Conservation (phyloP, 2,888 invertebrate genomes). For the Pseudanteris insignis region DNA sequence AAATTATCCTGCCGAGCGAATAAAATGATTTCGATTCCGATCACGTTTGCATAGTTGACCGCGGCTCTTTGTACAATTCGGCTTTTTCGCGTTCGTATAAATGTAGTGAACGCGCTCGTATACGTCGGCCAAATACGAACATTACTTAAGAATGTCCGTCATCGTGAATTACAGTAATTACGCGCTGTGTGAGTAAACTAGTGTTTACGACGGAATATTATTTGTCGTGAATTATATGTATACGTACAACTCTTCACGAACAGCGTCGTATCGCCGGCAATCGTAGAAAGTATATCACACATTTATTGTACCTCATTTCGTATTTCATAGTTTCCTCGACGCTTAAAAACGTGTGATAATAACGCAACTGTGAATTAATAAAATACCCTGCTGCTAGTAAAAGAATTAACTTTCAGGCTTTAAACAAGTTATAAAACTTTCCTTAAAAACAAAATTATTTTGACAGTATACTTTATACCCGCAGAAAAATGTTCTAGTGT, state of each 20-base stretch:
- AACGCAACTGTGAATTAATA: no score
- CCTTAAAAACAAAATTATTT: no score
- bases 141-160: slow-evolving; percentile 48
- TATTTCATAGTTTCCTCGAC: no score
- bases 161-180: slow-evolving; percentile 51
- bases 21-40: slow-evolving; percentile 10
- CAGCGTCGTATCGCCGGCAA: slow-evolving; percentile 48
- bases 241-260: slow-evolving; percentile 50
- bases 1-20: no score
- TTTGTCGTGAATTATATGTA: slow-evolving; percentile 54
- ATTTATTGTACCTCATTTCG: slow-evolving; percentile 10
- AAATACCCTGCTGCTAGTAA: no score
- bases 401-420: no score
- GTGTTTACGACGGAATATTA: slow-evolving; percentile 55
- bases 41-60: slow-evolving; percentile 25
- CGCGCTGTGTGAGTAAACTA: slow-evolving; percentile 54
- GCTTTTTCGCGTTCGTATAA: no score
- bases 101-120: slow-evolving; percentile 40
- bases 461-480: no score
- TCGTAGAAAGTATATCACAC: slow-evolving; percentile 41
- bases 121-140: slow-evolving; percentile 27
- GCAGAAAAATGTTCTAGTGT: no score
- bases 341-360: no score
- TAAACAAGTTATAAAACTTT: no score
- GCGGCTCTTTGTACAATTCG: slow-evolving; percentile 29